Conservation (phyloP, 1,140 invertebrate genomes). For the Panagrolaimus sp. region DNA sequence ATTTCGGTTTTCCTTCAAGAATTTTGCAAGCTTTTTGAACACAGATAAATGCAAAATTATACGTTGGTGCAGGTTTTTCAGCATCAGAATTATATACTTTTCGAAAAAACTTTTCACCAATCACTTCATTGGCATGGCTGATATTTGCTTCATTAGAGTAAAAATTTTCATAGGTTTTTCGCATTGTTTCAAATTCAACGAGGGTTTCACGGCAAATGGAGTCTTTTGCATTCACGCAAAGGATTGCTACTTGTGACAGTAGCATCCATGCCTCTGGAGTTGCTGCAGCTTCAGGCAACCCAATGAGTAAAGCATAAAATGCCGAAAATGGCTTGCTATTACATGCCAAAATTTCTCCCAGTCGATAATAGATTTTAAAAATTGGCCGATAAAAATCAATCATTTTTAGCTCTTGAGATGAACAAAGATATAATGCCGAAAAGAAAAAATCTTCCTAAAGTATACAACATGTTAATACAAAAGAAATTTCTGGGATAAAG, state of each 20-base stretch:
- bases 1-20: neutral
- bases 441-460: neutral
- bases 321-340: neutral
- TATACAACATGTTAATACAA: too few relatives aligned
- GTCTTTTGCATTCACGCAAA: neutral
- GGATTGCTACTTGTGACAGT: neutral
- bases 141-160: neutral
- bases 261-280: neutral
- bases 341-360: neutral
- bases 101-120: neutral
- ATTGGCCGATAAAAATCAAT: neutral
- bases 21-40: slow-evolving; percentile 3
- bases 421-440: too few relatives aligned
- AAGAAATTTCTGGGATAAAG: too few relatives aligned
- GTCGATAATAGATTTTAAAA: neutral
- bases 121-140: neutral
- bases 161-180: neutral
- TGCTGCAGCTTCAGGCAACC: neutral
- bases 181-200: neutral
- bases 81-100: neutral
- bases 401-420: too few relatives aligned
- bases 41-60: neutral
- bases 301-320: neutral
- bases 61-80: neutral
- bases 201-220: neutral